Conservation (phyloP, 2,113 vertebrate genomes). For the Pseudorasbora parva region DNA sequence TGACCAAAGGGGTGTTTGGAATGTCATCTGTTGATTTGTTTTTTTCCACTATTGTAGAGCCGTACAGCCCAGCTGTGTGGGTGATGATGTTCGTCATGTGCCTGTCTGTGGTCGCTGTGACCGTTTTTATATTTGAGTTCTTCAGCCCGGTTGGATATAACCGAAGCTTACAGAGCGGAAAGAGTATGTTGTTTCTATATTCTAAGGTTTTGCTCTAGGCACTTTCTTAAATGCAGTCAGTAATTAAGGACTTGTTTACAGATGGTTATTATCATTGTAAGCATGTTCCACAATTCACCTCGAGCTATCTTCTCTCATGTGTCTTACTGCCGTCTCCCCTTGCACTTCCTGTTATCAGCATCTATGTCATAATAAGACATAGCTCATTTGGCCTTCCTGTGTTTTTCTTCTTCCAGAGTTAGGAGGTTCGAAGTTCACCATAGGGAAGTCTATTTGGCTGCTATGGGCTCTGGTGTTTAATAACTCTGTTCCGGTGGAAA, state of each 20-base stretch:
- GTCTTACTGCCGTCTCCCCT: slow-evolving; percentile 20
- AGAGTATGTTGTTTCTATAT: slow-evolving; percentile 77
- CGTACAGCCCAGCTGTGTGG: slow-evolving; percentile 94
- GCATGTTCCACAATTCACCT: slow-evolving; percentile 38
- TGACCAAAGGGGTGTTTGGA: neutral
- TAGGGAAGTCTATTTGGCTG: slow-evolving; percentile 91
- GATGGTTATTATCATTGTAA: slow-evolving; percentile 42
- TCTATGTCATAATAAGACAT: slow-evolving; percentile 6
- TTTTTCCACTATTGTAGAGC: slow-evolving; percentile 74
- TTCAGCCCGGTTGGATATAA: slow-evolving; percentile 91
- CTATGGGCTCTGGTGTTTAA: slow-evolving; percentile 92
- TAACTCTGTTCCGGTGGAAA: slow-evolving; percentile 95
- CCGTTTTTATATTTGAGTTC: slow-evolving; percentile 92
- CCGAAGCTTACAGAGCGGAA: slow-evolving; percentile 85
- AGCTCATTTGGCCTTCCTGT: slow-evolving; percentile 15
- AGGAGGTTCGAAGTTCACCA: slow-evolving; percentile 88
- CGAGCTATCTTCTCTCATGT: slow-evolving; percentile 15
- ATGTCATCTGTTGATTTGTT: neutral
- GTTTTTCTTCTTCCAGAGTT: slow-evolving; percentile 67
- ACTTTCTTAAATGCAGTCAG: slow-evolving; percentile 38
- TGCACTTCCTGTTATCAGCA: neutral
- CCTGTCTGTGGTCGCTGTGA: slow-evolving; percentile 92
- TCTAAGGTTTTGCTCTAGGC: slow-evolving; percentile 27
- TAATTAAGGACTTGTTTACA: slow-evolving; percentile 42
- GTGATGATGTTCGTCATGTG: slow-evolving; percentile 99